phyloP scores from a whole-genome alignment of 2,113 vertebrate species.

The Benitochromis conjunctus region DNA sequence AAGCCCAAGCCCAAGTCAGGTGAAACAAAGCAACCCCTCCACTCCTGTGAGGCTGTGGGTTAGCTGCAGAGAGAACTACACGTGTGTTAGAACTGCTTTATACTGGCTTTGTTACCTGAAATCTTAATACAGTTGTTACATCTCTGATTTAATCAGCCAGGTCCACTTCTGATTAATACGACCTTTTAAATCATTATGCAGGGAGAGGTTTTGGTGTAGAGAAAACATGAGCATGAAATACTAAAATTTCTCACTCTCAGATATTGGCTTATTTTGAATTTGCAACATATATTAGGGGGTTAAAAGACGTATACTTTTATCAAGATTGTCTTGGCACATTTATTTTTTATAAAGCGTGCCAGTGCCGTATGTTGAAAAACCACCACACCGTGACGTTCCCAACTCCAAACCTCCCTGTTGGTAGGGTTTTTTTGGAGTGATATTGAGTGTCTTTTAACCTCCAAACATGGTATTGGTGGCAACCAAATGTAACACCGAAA shows the following conservation, averaged over 20 bases:
- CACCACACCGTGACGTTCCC: too few species aligned
- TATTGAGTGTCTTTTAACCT: too few species aligned
- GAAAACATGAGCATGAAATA: neutral
- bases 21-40: conserved; percentile 9
- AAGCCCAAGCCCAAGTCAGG: conserved; percentile 65
- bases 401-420: too few species aligned
- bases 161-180: neutral
- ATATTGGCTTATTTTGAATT: neutral
- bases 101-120: neutral
- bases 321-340: accelerated
- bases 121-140: neutral
- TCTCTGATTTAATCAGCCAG: neutral
- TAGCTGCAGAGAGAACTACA: neutral
- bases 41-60: accelerated
- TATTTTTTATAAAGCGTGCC: neutral
- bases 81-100: too few species aligned
- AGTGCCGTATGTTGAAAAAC: too few species aligned
- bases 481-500: too few species aligned
- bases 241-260: neutral
- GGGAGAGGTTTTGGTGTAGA: neutral
- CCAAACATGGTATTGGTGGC: too few species aligned
- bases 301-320: neutral
- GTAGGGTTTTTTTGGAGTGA: too few species aligned
- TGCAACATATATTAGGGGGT: accelerated
- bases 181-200: neutral